Evolutionary conservation across 1,140 invertebrate species (phyloP), one percentile per base, ranked within the genome.

Genomic region (Penaeus japonicus): DNA sequence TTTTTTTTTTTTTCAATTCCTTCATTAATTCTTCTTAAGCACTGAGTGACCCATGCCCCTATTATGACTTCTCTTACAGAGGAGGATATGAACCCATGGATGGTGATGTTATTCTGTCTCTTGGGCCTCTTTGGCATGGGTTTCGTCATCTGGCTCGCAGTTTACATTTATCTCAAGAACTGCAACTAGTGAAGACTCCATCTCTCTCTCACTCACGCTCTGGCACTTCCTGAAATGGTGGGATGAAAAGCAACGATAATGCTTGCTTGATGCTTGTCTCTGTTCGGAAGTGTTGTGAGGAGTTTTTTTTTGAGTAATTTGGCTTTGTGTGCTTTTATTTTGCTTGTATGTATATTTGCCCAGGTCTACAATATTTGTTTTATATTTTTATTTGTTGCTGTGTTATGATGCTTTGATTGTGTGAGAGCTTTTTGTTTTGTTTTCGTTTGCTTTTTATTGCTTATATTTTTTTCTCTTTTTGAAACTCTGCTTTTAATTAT

Each of bases 51-150:
- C 47, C 10, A 15, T 47, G 5, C 47, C 47, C 47, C 47, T 1
- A 47, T 47, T 7, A 47, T 47, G 47, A 7, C 47, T 47, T 47
- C 47, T 47, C 4, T 65, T 83, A 62, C 57, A 59, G 81, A 35
- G 39, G 81, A 24, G 27, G 81, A 62, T 39, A 62, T 35, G 30
- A 62, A 32, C 32, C 82, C 82, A 70, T 84, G 82, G 82, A 84
- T 84, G 82, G 82, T 84, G 82, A 84, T 84, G 82, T 30, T 84
- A 27, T 54, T 84, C 82, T 84, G 59, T 20, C 35, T 84, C 18
- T 65, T 84, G 22, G 82, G 65, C 62, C 35, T 84, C 62, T 84
- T 84, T 75, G 62, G 30, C n/a, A 39, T 75, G 27, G 82, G 82
- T 39, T 35, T 84, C 30, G 39, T 84, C 65, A 53, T 70, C 15